Percentiles rank a stretch among this genome's conserved stretches.
phyloP scores from a whole-genome alignment of 2,888 invertebrate species.

The Lasius fuliginosus region DNA sequence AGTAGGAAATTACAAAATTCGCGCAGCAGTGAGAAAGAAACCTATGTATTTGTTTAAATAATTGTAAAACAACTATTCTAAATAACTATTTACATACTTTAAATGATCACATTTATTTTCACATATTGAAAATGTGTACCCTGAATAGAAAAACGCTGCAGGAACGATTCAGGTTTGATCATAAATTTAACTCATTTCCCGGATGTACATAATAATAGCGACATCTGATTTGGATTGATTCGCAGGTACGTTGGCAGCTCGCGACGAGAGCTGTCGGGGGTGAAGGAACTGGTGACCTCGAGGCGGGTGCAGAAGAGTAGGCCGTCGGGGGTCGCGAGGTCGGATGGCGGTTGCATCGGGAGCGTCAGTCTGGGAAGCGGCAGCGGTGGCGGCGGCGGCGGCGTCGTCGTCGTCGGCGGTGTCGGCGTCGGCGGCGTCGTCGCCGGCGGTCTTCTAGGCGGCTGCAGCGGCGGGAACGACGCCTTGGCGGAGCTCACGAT shows the following conservation, averaged over 20 bases:
- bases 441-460: conserved; percentile 79
- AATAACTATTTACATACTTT: neutral
- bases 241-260: conserved; percentile 81
- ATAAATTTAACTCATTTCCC: neutral
- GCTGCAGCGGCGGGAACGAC: conserved; percentile 84
- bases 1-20: neutral
- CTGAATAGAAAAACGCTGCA: neutral
- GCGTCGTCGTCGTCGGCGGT: conserved; percentile 66
- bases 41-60: neutral
- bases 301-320: conserved; percentile 82
- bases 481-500: conserved; percentile 84
- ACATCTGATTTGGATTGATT: conserved; percentile 13
- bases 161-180: neutral
- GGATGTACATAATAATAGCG: conserved; percentile 7
- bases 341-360: conserved; percentile 76
- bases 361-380: conserved; percentile 48
- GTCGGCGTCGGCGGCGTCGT: conserved; percentile 68
- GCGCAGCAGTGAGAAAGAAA: neutral
- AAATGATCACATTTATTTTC: neutral
- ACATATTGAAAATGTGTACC: neutral
- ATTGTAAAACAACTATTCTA: neutral
- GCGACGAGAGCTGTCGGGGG: conserved; percentile 82
- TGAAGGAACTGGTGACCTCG: conserved; percentile 82
- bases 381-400: conserved; percentile 68
- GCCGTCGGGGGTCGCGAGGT: conserved; percentile 79